Evolutionary conservation across 2,888 invertebrate species (phyloP).

Genomic region (Coleophora flavipennella): DNA sequence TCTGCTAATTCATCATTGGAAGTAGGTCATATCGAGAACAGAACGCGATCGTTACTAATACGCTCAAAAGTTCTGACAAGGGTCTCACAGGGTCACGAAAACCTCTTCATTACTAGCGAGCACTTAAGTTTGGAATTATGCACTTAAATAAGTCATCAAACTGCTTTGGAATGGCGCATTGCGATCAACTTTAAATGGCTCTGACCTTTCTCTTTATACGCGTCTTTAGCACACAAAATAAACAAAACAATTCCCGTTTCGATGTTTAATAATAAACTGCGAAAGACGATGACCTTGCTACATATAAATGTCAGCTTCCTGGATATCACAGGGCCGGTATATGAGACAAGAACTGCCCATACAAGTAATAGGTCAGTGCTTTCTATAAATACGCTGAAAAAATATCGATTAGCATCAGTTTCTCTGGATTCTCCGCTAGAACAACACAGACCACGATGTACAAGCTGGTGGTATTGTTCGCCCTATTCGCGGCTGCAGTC

Average conservation of each 20-base stretch:
- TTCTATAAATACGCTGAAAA: conserved; percentile 50
- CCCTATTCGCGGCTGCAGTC: conserved; percentile 69
- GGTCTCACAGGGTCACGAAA: conserved; percentile 26
- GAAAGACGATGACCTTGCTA: conserved; percentile 39
- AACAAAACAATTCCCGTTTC: too few species aligned
- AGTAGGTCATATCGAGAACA: conserved; percentile 27
- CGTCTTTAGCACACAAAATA: too few species aligned
- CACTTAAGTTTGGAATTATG: conserved; percentile 13
- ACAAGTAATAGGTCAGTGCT: conserved; percentile 35
- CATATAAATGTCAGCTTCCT: conserved; percentile 59
- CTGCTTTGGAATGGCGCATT: not conserved
- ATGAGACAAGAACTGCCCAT: conserved; percentile 33
- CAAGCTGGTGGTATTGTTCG: conserved; percentile 73
- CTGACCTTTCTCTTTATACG: too few species aligned
- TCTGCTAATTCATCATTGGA: conserved; percentile 23
- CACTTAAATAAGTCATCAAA: conserved; percentile 11
- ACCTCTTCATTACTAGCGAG: conserved; percentile 25
- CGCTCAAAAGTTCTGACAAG: conserved; percentile 36
- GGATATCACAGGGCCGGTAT: conserved; percentile 53
- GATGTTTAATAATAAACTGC: too few species aligned
- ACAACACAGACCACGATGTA: conserved; percentile 63
- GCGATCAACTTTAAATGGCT: too few species aligned
- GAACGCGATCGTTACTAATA: conserved; percentile 32
- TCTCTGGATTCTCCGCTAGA: conserved; percentile 21
- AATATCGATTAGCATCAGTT: conserved; percentile 42